Evolutionary conservation across 2,113 vertebrate species (phyloP).

Genomic region (Serinus canaria): DNA sequence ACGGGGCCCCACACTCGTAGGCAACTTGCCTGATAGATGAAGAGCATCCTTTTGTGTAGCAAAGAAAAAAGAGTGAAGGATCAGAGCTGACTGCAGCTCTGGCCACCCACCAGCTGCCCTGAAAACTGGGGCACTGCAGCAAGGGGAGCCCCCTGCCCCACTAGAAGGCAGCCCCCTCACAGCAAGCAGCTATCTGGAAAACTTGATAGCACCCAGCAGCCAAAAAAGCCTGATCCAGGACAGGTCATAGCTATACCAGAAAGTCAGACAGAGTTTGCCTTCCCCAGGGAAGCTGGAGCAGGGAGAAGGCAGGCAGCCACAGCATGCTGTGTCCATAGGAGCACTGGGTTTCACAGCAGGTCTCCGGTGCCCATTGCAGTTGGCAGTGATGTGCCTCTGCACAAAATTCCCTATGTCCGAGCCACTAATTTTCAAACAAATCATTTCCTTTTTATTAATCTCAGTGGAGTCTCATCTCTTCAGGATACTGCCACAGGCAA

Average conservation of each 20-base stretch:
- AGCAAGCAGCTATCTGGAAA: not conserved
- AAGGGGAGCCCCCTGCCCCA: not conserved
- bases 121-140: not conserved
- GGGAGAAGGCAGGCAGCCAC: not conserved
- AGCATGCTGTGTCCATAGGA: rapidly evolving
- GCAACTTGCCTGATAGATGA: not conserved
- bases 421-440: not conserved
- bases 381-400: not conserved
- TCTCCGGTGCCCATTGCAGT: not conserved
- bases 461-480: not conserved
- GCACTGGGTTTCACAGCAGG: not conserved
- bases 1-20: not conserved
- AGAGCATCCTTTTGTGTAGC: not conserved
- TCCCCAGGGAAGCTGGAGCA: not conserved
- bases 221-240: not conserved
- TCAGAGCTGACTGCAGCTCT: not conserved
- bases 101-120: not conserved
- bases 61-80: not conserved
- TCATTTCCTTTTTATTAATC: not conserved
- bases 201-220: not conserved
- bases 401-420: not conserved
- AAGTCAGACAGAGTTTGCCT: not conserved
- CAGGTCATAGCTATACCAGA: not conserved
- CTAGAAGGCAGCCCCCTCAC: not conserved
- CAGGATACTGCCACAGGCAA: not conserved